Percentiles rank a stretch among this genome's conserved stretches.
These are phyloP conservation scores for Heliconius melpomene DNA, from an alignment of 1,140 invertebrate genomes.

Conservation along the genomic window DNA sequence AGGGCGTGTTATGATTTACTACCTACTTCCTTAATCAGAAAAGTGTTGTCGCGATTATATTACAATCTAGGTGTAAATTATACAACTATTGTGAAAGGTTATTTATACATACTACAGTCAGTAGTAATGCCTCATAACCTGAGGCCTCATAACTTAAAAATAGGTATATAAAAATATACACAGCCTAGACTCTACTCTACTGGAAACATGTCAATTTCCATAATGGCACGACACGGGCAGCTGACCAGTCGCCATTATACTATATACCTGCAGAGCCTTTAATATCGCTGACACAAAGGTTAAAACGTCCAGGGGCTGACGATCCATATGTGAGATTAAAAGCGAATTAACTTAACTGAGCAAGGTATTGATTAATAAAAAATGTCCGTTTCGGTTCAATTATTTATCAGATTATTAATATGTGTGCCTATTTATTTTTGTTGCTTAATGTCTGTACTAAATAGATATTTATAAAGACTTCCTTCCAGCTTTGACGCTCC, in stretches of 20 bases:
- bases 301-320: constrained; percentile 32
- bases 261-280: constrained; percentile 37
- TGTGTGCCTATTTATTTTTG: not conserved
- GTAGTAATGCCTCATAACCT: no score
- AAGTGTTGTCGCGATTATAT: constrained; percentile 42
- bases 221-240: constrained; percentile 55
- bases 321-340: constrained; percentile 29
- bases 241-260: constrained; percentile 61
- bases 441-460: no score
- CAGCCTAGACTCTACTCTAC: constrained; percentile 40
- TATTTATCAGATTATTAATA: not conserved
- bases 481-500: no score
- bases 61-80: not conserved
- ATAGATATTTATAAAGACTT: not conserved
- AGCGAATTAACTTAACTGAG: constrained; percentile 23
- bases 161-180: constrained; percentile 16
- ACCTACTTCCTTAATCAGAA: constrained; percentile 60
- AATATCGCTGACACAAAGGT: constrained; percentile 42
- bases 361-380: not conserved
- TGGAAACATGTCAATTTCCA: constrained; percentile 63
- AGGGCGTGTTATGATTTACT: constrained; percentile 60
- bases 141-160: no score
- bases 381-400: not conserved
- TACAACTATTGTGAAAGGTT: constrained; percentile 20
- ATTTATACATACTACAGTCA: not conserved